These are phyloP conservation scores for Porites lobata DNA, from an alignment of 92 coral and sea anemone genomes.

Conservation along the genomic window DNA sequence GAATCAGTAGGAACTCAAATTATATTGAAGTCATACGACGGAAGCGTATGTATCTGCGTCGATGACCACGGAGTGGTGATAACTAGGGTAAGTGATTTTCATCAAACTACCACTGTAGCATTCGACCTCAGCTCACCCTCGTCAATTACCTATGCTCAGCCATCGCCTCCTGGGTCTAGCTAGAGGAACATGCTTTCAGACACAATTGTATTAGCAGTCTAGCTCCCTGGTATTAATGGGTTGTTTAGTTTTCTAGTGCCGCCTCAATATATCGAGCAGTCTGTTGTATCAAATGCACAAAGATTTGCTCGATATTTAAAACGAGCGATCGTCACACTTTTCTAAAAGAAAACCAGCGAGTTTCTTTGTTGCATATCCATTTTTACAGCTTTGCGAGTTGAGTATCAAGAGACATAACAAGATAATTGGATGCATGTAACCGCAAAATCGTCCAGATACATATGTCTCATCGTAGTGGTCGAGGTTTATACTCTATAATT, in stretches of 20 bases:
- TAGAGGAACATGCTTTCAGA: background rate
- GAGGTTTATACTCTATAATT: slow-evolving; percentile 5
- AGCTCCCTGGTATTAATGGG: background rate
- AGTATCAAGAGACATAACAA: no score
- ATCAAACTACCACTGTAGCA: no score
- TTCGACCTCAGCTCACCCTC: background rate
- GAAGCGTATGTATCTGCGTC: slow-evolving; percentile 68
- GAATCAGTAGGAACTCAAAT: slow-evolving; percentile 83
- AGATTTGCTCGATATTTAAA: no score
- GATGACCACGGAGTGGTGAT: slow-evolving; percentile 60
- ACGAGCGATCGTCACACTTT: no score
- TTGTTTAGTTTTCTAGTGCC: background rate
- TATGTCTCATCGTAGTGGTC: slow-evolving; percentile 8
- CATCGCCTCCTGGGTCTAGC: background rate
- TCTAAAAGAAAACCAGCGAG: no score
- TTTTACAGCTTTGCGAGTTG: no score
- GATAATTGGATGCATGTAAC: background rate
- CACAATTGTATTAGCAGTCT: background rate
- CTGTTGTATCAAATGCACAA: no score
- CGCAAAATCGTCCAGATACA: background rate
- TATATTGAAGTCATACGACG: slow-evolving; percentile 67
- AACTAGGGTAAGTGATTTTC: slow-evolving; percentile 56
- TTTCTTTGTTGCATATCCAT: no score
- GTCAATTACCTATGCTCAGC: background rate
- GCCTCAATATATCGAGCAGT: background rate